A percentile compares a stretch with the other conserved stretches of the same genome.
These are phyloP conservation scores for Bombus superbus DNA, from an alignment of 1,140 invertebrate genomes.

Conservation along the genomic window DNA sequence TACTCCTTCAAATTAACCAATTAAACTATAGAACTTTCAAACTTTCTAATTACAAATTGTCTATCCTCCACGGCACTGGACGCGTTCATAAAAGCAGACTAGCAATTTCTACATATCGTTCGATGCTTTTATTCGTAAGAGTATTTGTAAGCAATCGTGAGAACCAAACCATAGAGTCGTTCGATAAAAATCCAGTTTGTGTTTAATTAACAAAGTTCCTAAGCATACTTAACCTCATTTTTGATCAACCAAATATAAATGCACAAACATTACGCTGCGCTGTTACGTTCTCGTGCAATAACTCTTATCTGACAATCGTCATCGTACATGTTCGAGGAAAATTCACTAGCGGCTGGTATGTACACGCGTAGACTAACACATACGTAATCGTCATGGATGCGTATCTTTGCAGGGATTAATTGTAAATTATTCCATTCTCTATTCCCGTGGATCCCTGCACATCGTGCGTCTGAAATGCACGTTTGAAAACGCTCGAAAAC, in stretches of 20 bases:
- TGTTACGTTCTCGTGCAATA: constrained; percentile 2
- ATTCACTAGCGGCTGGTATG: background rate
- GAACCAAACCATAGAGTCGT: background rate
- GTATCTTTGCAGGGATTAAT: constrained; percentile 35
- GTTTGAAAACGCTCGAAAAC: background rate
- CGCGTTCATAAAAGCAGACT: background rate
- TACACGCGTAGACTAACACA: background rate
- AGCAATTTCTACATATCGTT: background rate
- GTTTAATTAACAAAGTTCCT: background rate
- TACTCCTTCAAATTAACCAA: background rate
- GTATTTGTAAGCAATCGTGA: background rate
- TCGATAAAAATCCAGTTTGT: background rate
- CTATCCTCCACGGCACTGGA: background rate
- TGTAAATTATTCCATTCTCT: constrained; percentile 44
- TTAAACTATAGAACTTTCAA: background rate
- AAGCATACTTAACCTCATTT: background rate
- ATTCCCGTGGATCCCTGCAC: constrained; percentile 8
- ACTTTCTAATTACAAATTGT: background rate
- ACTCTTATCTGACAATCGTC: constrained; percentile 35
- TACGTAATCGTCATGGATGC: constrained; percentile 23
- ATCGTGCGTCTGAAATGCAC: background rate
- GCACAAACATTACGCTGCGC: background rate
- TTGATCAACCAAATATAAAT: background rate
- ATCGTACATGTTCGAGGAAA: constrained; percentile 25
- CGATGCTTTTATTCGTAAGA: background rate